A percentile compares a stretch with the other conserved stretches of the same genome.
Conservation (phyloP, 2,888 invertebrate species). For the Drosophila subsilvestris region DNA sequence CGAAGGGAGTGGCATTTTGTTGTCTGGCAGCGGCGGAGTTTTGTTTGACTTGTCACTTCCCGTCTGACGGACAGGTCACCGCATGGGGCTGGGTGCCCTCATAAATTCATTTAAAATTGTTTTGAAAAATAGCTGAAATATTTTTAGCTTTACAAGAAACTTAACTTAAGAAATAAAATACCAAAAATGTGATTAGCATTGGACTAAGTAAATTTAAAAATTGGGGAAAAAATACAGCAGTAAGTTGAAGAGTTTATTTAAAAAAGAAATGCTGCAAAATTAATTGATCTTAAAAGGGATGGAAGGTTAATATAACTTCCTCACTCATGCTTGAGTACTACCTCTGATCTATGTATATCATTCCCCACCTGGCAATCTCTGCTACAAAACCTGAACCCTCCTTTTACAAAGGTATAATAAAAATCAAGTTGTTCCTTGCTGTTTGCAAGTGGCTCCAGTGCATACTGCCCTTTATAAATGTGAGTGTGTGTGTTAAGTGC, state of each 20-base stretch:
- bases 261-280: too few relatives aligned
- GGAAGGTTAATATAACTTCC: not conserved
- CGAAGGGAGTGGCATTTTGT: not conserved
- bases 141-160: too few relatives aligned
- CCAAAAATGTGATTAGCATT: too few relatives aligned
- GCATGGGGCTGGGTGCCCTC: not conserved
- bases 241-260: too few relatives aligned
- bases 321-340: not conserved
- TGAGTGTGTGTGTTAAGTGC: slow-evolving; percentile 38
- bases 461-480: slow-evolving; percentile 12
- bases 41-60: not conserved
- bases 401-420: not conserved
- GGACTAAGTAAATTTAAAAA: too few relatives aligned
- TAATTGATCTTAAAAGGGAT: too few relatives aligned
- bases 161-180: too few relatives aligned
- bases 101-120: slow-evolving; percentile 9
- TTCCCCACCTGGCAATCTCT: not conserved
- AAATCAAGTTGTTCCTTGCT: not conserved
- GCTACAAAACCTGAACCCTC: not conserved
- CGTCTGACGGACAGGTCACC: not conserved
- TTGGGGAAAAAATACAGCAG: too few relatives aligned
- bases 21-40: not conserved
- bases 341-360: not conserved
- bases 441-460: not conserved
- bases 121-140: too few relatives aligned